Conservation (phyloP, 2,113 vertebrate genomes). For the Callithrix jacchus region DNA sequence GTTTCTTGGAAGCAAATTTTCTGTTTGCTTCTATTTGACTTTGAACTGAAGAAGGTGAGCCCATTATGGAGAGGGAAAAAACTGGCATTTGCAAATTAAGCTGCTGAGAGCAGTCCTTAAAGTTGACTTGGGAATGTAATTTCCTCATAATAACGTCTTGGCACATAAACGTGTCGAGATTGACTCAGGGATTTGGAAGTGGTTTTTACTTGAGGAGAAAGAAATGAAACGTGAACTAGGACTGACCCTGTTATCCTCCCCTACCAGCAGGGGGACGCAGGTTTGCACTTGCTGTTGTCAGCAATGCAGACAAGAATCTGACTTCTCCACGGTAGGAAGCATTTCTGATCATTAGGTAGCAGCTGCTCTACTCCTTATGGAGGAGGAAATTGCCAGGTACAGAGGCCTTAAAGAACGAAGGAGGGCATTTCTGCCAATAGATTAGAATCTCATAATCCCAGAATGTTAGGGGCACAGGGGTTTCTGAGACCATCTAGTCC, state of each 20-base stretch:
- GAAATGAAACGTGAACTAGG: not conserved
- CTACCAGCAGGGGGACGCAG: not conserved
- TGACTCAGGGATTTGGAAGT: not conserved
- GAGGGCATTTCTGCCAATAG: not conserved
- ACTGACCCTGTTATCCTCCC: not conserved
- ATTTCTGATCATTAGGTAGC: not conserved
- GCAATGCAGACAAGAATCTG: not conserved
- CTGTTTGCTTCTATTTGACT: slow-evolving; percentile 18
- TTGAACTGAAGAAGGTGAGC: not conserved
- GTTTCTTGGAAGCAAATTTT: slow-evolving; percentile 43
- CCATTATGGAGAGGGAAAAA: not conserved
- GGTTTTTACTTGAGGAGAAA: not conserved
- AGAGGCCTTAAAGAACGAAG: not conserved
- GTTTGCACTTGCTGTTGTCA: not conserved
- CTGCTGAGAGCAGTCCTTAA: not conserved
- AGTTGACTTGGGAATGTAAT: slow-evolving; percentile 10
- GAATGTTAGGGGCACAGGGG: not conserved
- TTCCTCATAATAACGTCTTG: not conserved
- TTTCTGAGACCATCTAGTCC: not conserved
- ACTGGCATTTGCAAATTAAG: slow-evolving; percentile 16
- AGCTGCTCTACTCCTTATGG: not conserved
- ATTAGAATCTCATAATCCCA: not conserved
- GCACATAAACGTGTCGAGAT: not conserved
- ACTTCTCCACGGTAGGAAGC: not conserved
- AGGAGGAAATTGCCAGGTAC: not conserved